Evolutionary conservation across 2,797 vertebrate species (phyloP).

Genomic region (Nasua narica): DNA sequence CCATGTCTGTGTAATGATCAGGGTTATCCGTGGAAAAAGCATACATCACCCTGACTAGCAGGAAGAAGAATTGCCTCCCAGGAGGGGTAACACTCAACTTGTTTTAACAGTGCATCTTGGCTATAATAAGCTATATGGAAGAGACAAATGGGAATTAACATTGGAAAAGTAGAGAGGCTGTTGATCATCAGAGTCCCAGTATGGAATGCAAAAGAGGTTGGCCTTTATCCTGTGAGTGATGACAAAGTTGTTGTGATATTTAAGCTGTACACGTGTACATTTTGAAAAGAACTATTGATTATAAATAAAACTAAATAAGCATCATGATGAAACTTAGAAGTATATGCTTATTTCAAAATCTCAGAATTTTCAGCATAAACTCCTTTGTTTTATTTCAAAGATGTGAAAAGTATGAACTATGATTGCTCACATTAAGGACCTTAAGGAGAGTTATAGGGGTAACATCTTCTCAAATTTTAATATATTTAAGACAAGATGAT

Average conservation of each 20-base stretch:
- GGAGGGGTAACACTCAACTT: neutral
- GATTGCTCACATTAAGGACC: neutral
- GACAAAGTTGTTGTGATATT: neutral
- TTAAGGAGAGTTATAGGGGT: neutral
- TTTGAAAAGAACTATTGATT: neutral
- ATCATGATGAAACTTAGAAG: neutral
- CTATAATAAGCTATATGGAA: neutral
- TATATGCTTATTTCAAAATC: neutral
- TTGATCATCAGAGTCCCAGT: neutral
- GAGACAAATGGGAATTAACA: neutral
- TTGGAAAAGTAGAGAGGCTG: neutral
- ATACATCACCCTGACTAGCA: neutral
- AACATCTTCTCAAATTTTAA: neutral
- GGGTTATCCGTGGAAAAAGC: neutral
- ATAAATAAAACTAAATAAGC: neutral
- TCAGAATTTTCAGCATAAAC: neutral
- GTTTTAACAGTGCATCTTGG: neutral
- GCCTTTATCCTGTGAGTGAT: neutral
- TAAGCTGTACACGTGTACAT: neutral
- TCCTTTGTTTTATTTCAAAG: neutral
- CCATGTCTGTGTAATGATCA: neutral
- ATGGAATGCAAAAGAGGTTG: neutral
- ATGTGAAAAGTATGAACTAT: neutral
- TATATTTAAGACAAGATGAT: neutral
- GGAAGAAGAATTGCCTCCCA: neutral